Conservation (phyloP, 2,888 invertebrate species). For the Elaeidobius kamerunicus region DNA sequence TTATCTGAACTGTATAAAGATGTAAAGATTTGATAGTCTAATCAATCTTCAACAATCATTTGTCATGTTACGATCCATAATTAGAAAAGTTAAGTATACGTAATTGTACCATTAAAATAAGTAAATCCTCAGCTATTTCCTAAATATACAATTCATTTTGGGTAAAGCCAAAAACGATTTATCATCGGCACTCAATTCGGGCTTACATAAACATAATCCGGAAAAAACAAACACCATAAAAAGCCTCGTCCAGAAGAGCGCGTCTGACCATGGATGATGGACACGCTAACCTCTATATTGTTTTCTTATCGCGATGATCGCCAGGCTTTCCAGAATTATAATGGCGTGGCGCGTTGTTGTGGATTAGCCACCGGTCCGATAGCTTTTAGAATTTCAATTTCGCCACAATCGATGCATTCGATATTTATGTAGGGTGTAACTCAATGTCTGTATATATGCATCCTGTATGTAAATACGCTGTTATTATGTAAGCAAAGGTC, state of each 20-base stretch:
- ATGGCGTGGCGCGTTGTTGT: background rate
- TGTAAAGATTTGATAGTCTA: too few relatives aligned
- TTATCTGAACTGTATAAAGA: too few relatives aligned
- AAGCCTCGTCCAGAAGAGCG: background rate
- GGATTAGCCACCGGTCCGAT: background rate
- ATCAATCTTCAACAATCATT: too few relatives aligned
- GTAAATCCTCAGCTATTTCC: too few relatives aligned
- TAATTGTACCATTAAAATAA: too few relatives aligned
- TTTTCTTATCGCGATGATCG: slow-evolving; percentile 15
- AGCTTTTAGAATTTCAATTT: slow-evolving; percentile 20
- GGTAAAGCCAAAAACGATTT: too few relatives aligned
- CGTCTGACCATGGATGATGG: slow-evolving; percentile 7
- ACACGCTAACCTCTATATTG: slow-evolving; percentile 13
- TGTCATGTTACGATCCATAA: too few relatives aligned
- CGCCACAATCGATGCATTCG: slow-evolving; percentile 11
- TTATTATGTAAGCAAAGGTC: too few relatives aligned
- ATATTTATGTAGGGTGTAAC: background rate
- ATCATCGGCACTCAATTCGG: too few relatives aligned
- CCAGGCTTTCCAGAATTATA: slow-evolving; percentile 1
- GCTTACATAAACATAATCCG: too few relatives aligned
- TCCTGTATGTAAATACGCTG: background rate
- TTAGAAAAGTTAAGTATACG: too few relatives aligned
- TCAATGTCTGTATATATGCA: background rate
- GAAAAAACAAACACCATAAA: background rate
- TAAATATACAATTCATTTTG: too few relatives aligned